Conservation (phyloP, 2,888 invertebrate genomes). For the Mellilla xanthometata region DNA sequence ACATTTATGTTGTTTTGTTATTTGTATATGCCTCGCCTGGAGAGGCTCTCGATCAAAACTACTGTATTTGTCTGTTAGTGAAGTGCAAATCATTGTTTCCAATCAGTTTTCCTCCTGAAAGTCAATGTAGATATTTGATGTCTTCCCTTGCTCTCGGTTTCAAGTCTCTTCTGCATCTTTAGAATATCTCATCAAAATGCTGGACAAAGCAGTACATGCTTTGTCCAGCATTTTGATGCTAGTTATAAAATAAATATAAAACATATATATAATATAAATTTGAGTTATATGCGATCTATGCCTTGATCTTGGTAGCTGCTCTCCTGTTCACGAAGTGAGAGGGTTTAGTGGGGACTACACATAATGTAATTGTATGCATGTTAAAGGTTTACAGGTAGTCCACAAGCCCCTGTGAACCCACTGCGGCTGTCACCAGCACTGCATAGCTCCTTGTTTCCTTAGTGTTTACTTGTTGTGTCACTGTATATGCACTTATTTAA, state of each 20-base stretch:
- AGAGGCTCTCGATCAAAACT: conserved; percentile 6
- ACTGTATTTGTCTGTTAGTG: not conserved
- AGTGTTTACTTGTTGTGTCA: conserved; percentile 54
- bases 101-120: not conserved
- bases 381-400: too few species aligned
- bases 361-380: too few species aligned
- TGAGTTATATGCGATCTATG: conserved; percentile 29
- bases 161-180: not conserved
- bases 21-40: conserved; percentile 3
- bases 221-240: conserved; percentile 47
- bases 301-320: conserved; percentile 42
- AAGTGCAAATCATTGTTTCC: not conserved
- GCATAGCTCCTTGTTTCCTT: conserved; percentile 52
- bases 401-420: not conserved
- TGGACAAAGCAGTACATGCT: conserved; percentile 30
- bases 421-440: conserved; percentile 43
- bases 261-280: conserved; percentile 31
- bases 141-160: conserved; percentile 16
- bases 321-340: conserved; percentile 54
- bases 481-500: conserved; percentile 63
- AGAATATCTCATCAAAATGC: conserved; percentile 13
- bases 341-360: not conserved
- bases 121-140: conserved; percentile 4
- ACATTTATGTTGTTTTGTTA: conserved; percentile 8
- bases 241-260: conserved; percentile 28